phyloP scores from a whole-genome alignment of 2,888 invertebrate genomes.

The Rhorus exstirpatorius region DNA sequence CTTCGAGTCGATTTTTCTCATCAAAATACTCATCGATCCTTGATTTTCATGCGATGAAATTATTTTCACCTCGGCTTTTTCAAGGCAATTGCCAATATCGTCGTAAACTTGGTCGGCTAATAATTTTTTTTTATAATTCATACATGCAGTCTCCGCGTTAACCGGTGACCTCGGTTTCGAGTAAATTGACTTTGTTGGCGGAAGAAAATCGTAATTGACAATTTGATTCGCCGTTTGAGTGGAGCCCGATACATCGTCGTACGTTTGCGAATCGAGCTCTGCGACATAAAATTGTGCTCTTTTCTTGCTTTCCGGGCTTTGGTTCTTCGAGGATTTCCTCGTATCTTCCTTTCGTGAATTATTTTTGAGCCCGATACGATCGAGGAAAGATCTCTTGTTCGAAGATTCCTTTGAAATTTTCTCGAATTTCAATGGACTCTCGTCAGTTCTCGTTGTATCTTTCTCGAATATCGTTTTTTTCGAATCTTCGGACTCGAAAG shows the following conservation, averaged over 20 bases:
- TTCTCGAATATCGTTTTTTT: neutral
- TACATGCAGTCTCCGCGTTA: slow-evolving; percentile 9
- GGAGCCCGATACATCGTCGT: slow-evolving; percentile 76
- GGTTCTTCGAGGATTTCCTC: slow-evolving; percentile 42
- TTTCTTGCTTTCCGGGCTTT: slow-evolving; percentile 35
- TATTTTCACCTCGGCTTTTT: slow-evolving; percentile 49
- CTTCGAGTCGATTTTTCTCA: slow-evolving; percentile 6
- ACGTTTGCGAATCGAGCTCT: slow-evolving; percentile 69
- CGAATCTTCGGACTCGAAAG: neutral
- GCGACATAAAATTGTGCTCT: neutral
- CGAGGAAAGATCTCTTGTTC: slow-evolving; percentile 80
- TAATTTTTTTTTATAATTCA: slow-evolving; percentile 13
- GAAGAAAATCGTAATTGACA: slow-evolving; percentile 79
- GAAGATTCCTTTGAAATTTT: slow-evolving; percentile 66
- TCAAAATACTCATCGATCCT: neutral
- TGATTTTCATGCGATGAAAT: neutral
- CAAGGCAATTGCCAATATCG: slow-evolving; percentile 77
- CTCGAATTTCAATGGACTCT: slow-evolving; percentile 9
- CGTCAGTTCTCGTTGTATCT: neutral
- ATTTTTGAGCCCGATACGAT: slow-evolving; percentile 77
- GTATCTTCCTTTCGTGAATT: slow-evolving; percentile 72
- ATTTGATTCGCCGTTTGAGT: slow-evolving; percentile 40
- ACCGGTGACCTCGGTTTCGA: slow-evolving; percentile 68
- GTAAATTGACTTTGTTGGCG: slow-evolving; percentile 81
- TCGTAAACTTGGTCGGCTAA: slow-evolving; percentile 79